phyloP scores from a whole-genome alignment of 2,113 vertebrate genomes.

The Megalops atlanticus region DNA sequence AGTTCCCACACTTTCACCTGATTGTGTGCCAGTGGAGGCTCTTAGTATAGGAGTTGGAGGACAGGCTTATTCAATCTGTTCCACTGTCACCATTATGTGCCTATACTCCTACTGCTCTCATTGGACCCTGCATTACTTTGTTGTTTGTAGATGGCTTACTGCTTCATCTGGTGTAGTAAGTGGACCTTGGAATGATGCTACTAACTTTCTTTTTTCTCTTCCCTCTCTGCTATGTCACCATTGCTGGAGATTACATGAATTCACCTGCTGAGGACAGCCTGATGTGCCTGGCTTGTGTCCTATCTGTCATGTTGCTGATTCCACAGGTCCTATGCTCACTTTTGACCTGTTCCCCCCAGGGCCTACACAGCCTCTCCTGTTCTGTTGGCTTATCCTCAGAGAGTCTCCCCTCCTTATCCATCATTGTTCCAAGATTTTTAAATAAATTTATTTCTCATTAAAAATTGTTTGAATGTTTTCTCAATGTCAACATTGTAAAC shows the following conservation, averaged over 20 bases:
- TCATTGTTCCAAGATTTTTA: too few relatives aligned
- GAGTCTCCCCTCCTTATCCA: too few relatives aligned
- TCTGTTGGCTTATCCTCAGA: too few relatives aligned
- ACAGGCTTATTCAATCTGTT: too few relatives aligned
- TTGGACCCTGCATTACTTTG: constrained; percentile 2
- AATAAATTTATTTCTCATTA: too few relatives aligned
- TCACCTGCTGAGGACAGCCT: constrained; percentile 3
- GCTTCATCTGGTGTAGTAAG: constrained; percentile 7
- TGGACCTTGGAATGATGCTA: constrained; percentile 1
- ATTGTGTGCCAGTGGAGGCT: too few relatives aligned
- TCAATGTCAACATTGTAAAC: too few relatives aligned
- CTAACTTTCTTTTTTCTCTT: constrained; percentile 10
- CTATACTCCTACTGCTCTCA: not conserved
- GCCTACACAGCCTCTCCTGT: too few relatives aligned
- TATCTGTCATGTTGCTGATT: constrained; percentile 5
- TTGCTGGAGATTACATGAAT: constrained; percentile 4
- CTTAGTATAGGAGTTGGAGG: too few relatives aligned
- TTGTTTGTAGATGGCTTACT: not conserved
- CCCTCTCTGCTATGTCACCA: constrained; percentile 10
- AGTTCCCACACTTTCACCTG: too few relatives aligned
- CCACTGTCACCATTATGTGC: too few relatives aligned
- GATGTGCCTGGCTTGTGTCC: constrained; percentile 4
- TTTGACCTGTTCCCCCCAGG: not conserved
- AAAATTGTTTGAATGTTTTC: too few relatives aligned
- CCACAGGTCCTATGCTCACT: constrained; percentile 3